A percentile compares a stretch with the other conserved stretches of the same genome.
Conservation (phyloP, 2,797 vertebrate genomes). For the Periparus ater region DNA sequence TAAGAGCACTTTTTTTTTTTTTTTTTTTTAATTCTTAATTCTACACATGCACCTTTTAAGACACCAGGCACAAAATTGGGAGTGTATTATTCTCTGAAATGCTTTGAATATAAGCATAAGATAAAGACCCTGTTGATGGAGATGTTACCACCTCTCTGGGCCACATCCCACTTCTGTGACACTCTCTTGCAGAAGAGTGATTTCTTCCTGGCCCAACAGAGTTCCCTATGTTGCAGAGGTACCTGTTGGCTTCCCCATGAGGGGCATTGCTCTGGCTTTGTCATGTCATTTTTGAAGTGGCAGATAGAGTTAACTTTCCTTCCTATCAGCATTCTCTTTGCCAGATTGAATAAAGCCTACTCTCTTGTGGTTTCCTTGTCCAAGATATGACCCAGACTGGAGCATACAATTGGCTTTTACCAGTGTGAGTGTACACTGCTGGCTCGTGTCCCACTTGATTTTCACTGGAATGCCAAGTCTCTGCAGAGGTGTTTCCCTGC, state of each 20-base stretch:
- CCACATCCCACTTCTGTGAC: fast-evolving
- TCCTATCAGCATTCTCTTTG: neutral
- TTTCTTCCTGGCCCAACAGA: neutral
- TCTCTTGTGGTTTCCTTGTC: neutral
- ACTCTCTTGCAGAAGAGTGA: neutral
- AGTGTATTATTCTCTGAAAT: neutral
- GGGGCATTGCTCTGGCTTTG: neutral
- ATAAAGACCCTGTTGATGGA: neutral
- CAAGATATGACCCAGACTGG: neutral
- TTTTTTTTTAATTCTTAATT: neutral
- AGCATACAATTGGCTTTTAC: neutral
- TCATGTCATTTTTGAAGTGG: neutral
- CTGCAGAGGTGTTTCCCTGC: neutral
- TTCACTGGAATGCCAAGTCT: neutral
- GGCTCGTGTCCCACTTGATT: neutral
- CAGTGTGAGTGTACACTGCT: neutral
- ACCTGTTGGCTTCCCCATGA: neutral
- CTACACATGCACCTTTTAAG: neutral
- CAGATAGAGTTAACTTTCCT: neutral
- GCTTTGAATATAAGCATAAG: neutral
- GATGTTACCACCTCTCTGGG: neutral
- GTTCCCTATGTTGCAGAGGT: neutral
- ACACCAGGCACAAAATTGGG: neutral
- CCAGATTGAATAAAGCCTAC: neutral
- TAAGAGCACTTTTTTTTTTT: neutral